Base-by-base conservation (phyloP, 2,888 invertebrate genomes). In the Dasypogon diadema region DNA sequence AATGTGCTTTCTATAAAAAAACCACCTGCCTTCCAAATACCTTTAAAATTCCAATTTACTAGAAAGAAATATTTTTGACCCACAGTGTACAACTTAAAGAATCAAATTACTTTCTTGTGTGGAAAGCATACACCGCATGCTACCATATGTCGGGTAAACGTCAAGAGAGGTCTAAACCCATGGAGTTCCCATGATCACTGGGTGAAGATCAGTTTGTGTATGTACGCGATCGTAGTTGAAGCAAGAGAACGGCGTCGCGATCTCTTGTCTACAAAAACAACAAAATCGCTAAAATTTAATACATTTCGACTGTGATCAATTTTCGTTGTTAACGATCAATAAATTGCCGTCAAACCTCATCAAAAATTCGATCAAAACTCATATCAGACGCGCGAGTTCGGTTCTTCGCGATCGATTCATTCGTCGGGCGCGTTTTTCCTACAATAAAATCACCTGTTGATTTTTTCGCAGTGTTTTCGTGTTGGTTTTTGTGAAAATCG, bases 401-500 rank as follows among this genome's bases (percentile, higher is more conserved):
- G 42, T 42, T 6, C 12, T 42, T 12, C 42, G 42, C n/a, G 42
- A 12, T 12, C n/a, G 1, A 12, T 42, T 42, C 51, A 18, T 16
- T 21, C 2, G 18, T 51, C 18, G 51, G 48, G n/a, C 51, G 18
- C 14, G 4, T 26, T 56, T 22, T 26, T n/a, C 56, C 6, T 18
- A 18, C 54, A 14, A 30, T 5, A n/a, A 54, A 54, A 70, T 70
- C 70, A 70, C 70, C 70, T 70, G 70, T 70, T 70, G 70, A 70
- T 70, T 54, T 51, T 18, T 51, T 54, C 54, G 70, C 54, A 12
- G 18, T 24, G 58, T 34, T 21, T 6, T 34, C 1, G n/a, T n/a
- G n/a, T n/a, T n/a, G n/a, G n/a, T n/a, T n/a, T n/a, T n/a, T n/a
- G n/a, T n/a, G n/a, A n/a, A n/a, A n/a, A n/a, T n/a, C n/a, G n/a